These are phyloP conservation scores for Poeciliopsis turneri DNA, from an alignment of 2,797 vertebrate genomes.

Conservation along the genomic window DNA sequence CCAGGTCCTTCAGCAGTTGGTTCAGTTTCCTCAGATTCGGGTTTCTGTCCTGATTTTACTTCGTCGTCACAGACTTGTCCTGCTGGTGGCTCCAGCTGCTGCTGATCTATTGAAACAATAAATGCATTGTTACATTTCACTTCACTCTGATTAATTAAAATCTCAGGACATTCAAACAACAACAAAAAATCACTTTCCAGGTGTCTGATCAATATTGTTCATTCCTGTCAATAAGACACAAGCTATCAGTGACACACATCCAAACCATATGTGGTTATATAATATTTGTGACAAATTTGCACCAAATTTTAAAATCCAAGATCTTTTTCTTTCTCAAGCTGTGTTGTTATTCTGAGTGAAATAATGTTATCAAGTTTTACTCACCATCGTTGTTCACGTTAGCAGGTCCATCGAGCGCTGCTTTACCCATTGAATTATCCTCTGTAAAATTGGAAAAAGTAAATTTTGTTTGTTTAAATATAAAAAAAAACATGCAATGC, in stretches of 20 bases:
- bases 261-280: neutral
- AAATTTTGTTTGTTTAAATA: too few species aligned
- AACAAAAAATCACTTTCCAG: neutral
- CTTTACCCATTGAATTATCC: too few species aligned
- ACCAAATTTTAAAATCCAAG: too few species aligned
- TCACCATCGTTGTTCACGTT: too few species aligned
- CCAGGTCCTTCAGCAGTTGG: neutral
- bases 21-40: neutral
- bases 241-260: neutral
- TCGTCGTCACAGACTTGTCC: neutral
- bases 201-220: fast-evolving
- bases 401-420: neutral
- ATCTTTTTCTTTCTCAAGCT: too few species aligned
- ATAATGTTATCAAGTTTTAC: too few species aligned
- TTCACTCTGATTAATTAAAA: too few species aligned
- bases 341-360: neutral
- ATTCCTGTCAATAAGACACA: neutral
- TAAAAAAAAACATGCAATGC: too few species aligned
- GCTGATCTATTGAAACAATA: neutral
- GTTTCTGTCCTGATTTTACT: neutral
- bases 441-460: neutral
- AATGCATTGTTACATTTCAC: neutral
- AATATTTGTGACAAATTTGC: too few species aligned
- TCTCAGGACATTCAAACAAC: too few species aligned
- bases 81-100: too few species aligned